phyloP scores from a whole-genome alignment of 2,888 invertebrate genomes.

The Cacoxenus indagator region DNA sequence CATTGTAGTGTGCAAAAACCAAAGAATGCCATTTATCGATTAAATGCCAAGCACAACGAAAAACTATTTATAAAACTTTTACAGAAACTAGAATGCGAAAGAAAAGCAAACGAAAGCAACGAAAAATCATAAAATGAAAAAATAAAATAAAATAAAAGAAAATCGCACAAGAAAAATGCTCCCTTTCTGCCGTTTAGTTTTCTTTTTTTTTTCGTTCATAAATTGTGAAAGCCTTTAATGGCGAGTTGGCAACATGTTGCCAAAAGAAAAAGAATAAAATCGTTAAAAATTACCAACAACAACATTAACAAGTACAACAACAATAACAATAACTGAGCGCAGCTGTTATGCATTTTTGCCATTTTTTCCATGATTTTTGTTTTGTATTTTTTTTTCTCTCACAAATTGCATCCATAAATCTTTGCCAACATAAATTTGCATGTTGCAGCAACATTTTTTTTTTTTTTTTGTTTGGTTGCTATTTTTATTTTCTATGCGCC shows the following conservation, averaged over 20 bases:
- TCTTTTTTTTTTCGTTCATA: constrained; percentile 32
- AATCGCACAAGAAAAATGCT: background rate
- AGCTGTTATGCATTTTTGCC: constrained; percentile 46
- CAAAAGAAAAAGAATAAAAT: too few relatives aligned
- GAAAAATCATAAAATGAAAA: background rate
- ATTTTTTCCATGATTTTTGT: constrained; percentile 24
- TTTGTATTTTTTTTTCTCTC: constrained; percentile 37
- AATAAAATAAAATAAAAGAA: background rate
- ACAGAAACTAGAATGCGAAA: background rate
- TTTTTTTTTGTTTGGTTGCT: background rate
- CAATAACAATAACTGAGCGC: constrained; percentile 46
- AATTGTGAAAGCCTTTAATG: constrained; percentile 40
- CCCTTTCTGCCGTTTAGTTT: background rate
- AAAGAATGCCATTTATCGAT: constrained; percentile 7
- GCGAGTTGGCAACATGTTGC: constrained; percentile 47
- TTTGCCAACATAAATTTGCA: constrained; percentile 60
- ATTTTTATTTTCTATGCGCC: constrained; percentile 1
- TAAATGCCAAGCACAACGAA: background rate
- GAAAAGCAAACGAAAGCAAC: background rate
- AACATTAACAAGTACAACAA: constrained; percentile 13
- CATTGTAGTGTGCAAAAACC: too few relatives aligned
- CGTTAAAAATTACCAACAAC: too few relatives aligned
- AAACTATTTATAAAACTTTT: constrained; percentile 4
- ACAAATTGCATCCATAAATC: constrained; percentile 61
- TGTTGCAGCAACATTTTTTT: constrained; percentile 45